These are phyloP conservation scores for Lasioglossum marginatum DNA, from an alignment of 2,888 invertebrate species.

Conservation along the genomic window DNA sequence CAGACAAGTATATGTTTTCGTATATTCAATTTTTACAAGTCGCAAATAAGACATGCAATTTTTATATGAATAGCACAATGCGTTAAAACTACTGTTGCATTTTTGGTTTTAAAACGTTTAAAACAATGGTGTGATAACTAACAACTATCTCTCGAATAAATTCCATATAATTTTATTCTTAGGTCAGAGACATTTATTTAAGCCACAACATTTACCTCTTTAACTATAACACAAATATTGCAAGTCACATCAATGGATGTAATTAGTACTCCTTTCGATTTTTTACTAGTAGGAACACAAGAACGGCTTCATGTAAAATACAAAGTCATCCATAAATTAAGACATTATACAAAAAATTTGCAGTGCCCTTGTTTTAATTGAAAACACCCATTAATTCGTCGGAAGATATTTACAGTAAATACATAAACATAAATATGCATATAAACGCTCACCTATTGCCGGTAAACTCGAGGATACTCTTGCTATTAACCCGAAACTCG, in stretches of 20 bases:
- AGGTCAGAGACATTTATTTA: no score
- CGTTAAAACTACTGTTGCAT: not conserved
- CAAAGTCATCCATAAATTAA: not conserved
- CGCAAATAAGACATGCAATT: not conserved
- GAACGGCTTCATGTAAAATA: no score
- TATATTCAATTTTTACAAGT: not conserved
- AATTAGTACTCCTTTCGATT: not conserved
- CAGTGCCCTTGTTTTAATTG: not conserved
- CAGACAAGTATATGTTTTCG: no score
- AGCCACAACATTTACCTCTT: no score
- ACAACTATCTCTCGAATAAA: not conserved
- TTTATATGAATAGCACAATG: not conserved
- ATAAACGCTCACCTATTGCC: conserved; percentile 90
- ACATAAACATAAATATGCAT: not conserved
- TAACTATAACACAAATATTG: not conserved
- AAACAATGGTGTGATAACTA: not conserved
- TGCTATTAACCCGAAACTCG: conserved; percentile 90
- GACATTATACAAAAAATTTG: not conserved
- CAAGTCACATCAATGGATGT: not conserved
- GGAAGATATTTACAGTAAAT: not conserved
- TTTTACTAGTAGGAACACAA: not conserved
- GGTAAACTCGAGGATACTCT: conserved; percentile 90
- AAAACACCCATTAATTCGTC: not conserved
- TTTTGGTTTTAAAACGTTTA: not conserved
- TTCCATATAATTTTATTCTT: not conserved